Evolutionary conservation across 2,888 invertebrate species (phyloP), one percentile per base, ranked within the genome.

Genomic region (Caenorhabditis zanzibari): DNA sequence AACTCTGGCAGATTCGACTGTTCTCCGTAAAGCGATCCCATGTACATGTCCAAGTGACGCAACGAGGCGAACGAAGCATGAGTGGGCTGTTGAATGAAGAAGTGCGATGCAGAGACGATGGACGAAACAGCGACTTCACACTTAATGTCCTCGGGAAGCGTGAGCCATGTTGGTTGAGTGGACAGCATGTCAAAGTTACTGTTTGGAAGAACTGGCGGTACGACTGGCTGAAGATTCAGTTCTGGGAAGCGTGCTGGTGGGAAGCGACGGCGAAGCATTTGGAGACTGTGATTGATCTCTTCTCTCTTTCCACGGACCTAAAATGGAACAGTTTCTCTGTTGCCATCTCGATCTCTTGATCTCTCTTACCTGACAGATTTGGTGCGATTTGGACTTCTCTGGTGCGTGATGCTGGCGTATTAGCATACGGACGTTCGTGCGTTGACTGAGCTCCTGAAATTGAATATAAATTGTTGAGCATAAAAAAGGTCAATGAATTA

Each of bases 11-110:
- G 95, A 38, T 92, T 91, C 77, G 95, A 94, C 89, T 95, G 95
- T 35, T 84, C 83, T 85, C 95, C 95, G 93, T 98, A 98, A 85
- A 95, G 95, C 82, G 94, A 94, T 89, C 95, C 95, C 95, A 98
- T 96, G 92, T 95, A 89, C 81, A 85, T 74, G 68, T 88, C 89
- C 12, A 89, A 74, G 38, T 81, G 82, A 38, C 84, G 73, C 71
- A 89, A 94, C 79, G 95, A 95, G 22, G 96, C 96, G 94, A 95
- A 97, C 58, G 97, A 95, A 7, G 98, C 97, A 94, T 98, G 98
- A 81, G 96, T 95, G 3, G 97, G 97, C 93, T 97, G 96, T 93
- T 98, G 98, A 19, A 99, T 94, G 94, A 98, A 98, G 92, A 98
- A 94, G 93, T 97, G 96, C 56, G 95, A 95, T 69, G 96, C 96